Evolutionary conservation across 2,113 vertebrate genomes (phyloP), one percentile per base, ranked within the genome.

Genomic region (Montifringilla adamsi): DNA sequence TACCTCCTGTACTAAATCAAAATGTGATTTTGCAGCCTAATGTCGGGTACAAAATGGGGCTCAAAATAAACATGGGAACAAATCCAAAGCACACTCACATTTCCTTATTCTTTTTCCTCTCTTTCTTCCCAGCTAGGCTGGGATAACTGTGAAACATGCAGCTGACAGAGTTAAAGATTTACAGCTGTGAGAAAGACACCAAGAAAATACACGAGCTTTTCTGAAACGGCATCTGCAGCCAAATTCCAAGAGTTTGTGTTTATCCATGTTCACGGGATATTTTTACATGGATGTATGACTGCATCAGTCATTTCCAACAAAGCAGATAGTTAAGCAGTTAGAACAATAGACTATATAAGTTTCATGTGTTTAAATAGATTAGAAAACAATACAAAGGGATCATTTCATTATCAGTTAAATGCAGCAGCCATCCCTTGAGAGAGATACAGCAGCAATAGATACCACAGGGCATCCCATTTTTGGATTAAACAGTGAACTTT

Each of bases 21-120:
- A 88, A 81, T 30, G 31, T 74, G 72, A 77, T 84, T 88, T 86
- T 80, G 22, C 46, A 94, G 75, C 55, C 52, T n/a, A 30, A 85
- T 64, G 30, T 86, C 52, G 75, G 64, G 91, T 92, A 78, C 44
- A 92, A 91, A 89, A 82, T 23, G 55, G 39, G 35, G 41, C 17
- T 75, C 46, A 63, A 88, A 79, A 56, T 75, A 95, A 91, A 89
- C 49, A 95, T 0, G 27, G 89, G 91, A 93, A 83, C 76, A 92
- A 91, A 91, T 69, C 89, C 93, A 94, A 96, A 85, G 66, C 63
- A 90, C 62, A 43, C 10, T 94, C 50, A 44, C 30, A 74, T 87
- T 94, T 95, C 74, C 70, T 78, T 68, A 55, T 60, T 88, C 15
- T 88, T 89, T 92, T 92, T 82, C 6, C 15, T 86, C 62, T 73